Percentiles rank a stretch among this genome's conserved stretches.
Evolutionary conservation across 2,888 invertebrate genomes (phyloP).

Genomic region (Isotomurus palustris): DNA sequence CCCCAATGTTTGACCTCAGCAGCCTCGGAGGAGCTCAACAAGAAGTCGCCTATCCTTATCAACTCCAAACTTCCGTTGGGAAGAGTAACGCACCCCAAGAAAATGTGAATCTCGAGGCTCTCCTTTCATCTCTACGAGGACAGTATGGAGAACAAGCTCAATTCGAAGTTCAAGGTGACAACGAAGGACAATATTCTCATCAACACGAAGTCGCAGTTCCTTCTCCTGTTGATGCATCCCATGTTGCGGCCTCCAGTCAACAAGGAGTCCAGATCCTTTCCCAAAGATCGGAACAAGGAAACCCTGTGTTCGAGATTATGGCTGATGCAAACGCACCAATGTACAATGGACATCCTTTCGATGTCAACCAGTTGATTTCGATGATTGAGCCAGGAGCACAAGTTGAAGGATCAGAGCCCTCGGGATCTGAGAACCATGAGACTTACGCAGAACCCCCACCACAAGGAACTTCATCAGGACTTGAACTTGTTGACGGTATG

Average conservation of each 20-base stretch:
- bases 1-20: too few relatives aligned
- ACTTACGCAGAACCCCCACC: constrained; percentile 12
- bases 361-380: constrained; percentile 40
- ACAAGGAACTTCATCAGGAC: neutral
- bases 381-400: constrained; percentile 44
- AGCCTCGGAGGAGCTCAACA: too few relatives aligned
- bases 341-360: constrained; percentile 44
- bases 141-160: too few relatives aligned
- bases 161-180: neutral
- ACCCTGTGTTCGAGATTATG: constrained; percentile 42
- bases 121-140: too few relatives aligned
- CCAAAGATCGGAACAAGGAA: constrained; percentile 28
- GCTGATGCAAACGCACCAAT: constrained; percentile 42
- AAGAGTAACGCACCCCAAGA: too few relatives aligned
- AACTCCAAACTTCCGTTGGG: too few relatives aligned
- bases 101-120: too few relatives aligned
- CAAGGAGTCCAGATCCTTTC: constrained; percentile 35
- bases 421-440: constrained; percentile 21
- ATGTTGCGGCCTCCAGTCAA: neutral
- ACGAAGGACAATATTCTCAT: constrained; percentile 1
- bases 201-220: too few relatives aligned
- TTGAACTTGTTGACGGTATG: too few relatives aligned
- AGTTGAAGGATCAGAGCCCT: constrained; percentile 16
- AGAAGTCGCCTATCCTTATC: too few relatives aligned
- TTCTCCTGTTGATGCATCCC: too few relatives aligned